phyloP scores from a whole-genome alignment of 1,140 invertebrate species.

The Bicyclus anynana region DNA sequence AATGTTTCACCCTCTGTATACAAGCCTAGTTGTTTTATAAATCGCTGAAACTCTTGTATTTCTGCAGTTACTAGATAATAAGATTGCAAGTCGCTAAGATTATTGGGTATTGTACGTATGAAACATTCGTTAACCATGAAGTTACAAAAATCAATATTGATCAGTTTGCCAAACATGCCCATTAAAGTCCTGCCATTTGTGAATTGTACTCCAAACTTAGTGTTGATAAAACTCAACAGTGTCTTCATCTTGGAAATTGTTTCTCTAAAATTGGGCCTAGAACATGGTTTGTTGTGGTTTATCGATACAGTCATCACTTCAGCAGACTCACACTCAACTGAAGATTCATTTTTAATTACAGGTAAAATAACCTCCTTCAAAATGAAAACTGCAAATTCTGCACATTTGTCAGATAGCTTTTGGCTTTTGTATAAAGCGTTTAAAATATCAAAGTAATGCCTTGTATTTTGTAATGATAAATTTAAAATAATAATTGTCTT shows the following conservation, averaged over 20 bases:
- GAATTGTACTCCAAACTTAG: conserved; percentile 78
- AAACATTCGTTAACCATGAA: conserved; percentile 86
- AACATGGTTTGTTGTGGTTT: conserved; percentile 53
- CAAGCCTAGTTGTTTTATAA: conserved; percentile 79
- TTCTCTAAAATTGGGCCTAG: conserved; percentile 75
- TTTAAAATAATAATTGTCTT: conserved; percentile 55
- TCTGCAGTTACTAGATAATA: conserved; percentile 81
- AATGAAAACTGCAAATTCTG: conserved; percentile 75
- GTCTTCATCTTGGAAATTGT: conserved; percentile 80
- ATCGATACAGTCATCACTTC: conserved; percentile 70
- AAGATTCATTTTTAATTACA: conserved; percentile 76
- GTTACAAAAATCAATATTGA: conserved; percentile 81
- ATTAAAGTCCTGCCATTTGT: conserved; percentile 78
- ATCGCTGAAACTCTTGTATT: conserved; percentile 83
- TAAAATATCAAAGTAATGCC: conserved; percentile 62
- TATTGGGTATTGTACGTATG: conserved; percentile 85
- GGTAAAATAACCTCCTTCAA: conserved; percentile 76
- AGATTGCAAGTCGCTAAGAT: conserved; percentile 81
- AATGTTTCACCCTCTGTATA: conserved; percentile 72
- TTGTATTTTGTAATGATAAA: conserved; percentile 47
- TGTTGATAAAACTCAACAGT: conserved; percentile 79
- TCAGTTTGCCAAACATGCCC: conserved; percentile 78
- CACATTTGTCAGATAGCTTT: conserved; percentile 67
- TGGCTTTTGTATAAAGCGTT: conserved; percentile 71
- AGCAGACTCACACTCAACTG: conserved; percentile 65